Conservation (phyloP, 2,797 vertebrate species). For the Gymnodraco acuticeps region DNA sequence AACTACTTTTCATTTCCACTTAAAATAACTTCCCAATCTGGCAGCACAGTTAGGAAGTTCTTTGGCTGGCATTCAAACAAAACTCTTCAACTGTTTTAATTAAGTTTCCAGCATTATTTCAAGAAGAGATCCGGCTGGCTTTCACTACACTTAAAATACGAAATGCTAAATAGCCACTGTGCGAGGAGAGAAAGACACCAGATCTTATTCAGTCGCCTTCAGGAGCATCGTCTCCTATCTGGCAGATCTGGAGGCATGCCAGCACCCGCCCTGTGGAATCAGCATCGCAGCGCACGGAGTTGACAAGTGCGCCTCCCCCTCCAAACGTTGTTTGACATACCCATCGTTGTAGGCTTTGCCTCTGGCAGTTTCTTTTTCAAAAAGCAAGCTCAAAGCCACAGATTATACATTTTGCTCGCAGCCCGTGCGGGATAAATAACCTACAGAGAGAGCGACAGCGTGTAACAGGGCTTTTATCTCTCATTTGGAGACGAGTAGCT, state of each 20-base stretch:
- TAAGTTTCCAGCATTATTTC: background rate
- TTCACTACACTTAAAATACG: background rate
- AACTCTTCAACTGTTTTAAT: slow-evolving; percentile 7
- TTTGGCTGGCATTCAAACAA: slow-evolving; percentile 9
- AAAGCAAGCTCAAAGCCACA: slow-evolving; percentile 88
- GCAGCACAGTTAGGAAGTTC: background rate
- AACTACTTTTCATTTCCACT: background rate
- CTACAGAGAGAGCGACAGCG: slow-evolving; percentile 76
- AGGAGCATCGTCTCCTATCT: slow-evolving; percentile 68
- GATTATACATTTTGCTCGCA: slow-evolving; percentile 89
- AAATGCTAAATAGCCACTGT: background rate
- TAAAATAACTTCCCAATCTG: background rate
- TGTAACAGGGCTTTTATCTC: slow-evolving; percentile 17
- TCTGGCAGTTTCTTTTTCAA: slow-evolving; percentile 91
- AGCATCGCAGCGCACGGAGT: slow-evolving; percentile 72
- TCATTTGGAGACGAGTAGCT: slow-evolving; percentile 49
- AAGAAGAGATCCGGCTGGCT: background rate
- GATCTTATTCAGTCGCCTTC: slow-evolving; percentile 50
- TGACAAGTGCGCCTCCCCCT: slow-evolving; percentile 81
- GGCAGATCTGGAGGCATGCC: slow-evolving; percentile 75
- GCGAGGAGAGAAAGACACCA: slow-evolving; percentile 13
- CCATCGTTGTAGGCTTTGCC: slow-evolving; percentile 81
- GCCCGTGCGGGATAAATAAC: slow-evolving; percentile 86
- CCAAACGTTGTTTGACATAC: slow-evolving; percentile 74
- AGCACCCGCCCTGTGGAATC: slow-evolving; percentile 83